Conservation (phyloP, 2,797 vertebrate genomes). For the Liasis olivaceus region DNA sequence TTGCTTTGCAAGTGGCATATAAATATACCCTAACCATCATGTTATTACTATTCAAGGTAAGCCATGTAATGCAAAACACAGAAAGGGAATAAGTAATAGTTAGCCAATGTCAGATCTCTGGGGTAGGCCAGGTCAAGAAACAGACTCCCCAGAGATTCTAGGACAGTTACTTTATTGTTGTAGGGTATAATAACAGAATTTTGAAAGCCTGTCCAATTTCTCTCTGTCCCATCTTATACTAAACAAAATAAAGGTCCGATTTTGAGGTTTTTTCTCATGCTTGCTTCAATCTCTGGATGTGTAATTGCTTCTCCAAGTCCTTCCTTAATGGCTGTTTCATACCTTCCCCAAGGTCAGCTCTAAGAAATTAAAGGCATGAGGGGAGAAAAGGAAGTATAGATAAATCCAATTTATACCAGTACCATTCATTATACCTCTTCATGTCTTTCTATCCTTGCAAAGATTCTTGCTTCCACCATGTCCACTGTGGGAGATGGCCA, state of each 20-base stretch:
- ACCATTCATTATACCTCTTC: background rate
- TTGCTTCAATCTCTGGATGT: background rate
- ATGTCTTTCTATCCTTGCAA: background rate
- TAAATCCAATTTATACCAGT: background rate
- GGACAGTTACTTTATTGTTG: background rate
- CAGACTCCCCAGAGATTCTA: background rate
- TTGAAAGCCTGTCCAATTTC: background rate
- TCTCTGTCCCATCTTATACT: background rate
- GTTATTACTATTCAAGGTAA: background rate
- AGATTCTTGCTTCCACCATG: background rate
- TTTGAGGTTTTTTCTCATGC: background rate
- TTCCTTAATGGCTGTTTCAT: background rate
- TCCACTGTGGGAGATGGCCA: background rate
- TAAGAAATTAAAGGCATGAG: background rate
- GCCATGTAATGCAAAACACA: background rate
- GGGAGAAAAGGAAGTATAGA: background rate
- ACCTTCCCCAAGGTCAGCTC: background rate
- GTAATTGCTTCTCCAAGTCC: background rate
- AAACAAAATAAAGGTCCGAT: background rate
- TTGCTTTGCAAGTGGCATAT: background rate
- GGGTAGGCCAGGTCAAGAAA: background rate
- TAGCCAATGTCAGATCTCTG: background rate
- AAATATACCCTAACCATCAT: background rate
- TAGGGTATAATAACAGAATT: background rate
- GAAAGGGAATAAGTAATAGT: background rate